A percentile compares a stretch with the other conserved stretches of the same genome.
phyloP scores from a whole-genome alignment of 35 echinoderm and acorn worm genomes.

The Ophiothrix spiculata region DNA sequence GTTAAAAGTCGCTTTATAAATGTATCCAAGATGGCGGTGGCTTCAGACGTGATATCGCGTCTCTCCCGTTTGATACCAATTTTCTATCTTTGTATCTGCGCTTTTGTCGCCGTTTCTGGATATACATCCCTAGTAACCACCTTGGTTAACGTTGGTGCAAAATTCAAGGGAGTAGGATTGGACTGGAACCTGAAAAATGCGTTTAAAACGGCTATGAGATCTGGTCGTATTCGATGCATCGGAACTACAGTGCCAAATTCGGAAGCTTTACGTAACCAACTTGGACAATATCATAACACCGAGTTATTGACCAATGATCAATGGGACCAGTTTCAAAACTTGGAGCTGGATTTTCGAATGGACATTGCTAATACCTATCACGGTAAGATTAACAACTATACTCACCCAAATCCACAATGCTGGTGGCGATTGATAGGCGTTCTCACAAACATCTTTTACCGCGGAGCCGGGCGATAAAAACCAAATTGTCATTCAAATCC shows the following conservation, averaged over 20 bases:
- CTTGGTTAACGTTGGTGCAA: background rate
- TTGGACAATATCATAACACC: background rate
- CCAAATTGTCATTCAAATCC: no score
- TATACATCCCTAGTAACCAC: constrained; percentile 7
- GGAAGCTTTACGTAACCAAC: background rate
- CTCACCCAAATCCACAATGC: background rate
- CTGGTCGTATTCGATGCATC: background rate
- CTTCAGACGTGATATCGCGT: no score
- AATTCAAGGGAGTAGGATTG: background rate
- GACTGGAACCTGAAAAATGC: background rate
- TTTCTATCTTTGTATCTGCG: no score
- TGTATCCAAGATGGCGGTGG: no score
- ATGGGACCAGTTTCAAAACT: background rate
- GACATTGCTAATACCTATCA: background rate
- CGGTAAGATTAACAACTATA: background rate
- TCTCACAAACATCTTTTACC: background rate
- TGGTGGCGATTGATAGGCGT: background rate
- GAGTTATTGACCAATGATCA: background rate
- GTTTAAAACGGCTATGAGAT: background rate
- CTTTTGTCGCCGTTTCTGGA: no score
- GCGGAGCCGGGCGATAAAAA: no score
- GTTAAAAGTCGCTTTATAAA: no score
- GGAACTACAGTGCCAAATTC: background rate
- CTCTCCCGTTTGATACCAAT: no score
- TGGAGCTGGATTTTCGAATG: background rate